phyloP scores from a whole-genome alignment of 2,113 vertebrate species.

The Gymnogyps californianus region DNA sequence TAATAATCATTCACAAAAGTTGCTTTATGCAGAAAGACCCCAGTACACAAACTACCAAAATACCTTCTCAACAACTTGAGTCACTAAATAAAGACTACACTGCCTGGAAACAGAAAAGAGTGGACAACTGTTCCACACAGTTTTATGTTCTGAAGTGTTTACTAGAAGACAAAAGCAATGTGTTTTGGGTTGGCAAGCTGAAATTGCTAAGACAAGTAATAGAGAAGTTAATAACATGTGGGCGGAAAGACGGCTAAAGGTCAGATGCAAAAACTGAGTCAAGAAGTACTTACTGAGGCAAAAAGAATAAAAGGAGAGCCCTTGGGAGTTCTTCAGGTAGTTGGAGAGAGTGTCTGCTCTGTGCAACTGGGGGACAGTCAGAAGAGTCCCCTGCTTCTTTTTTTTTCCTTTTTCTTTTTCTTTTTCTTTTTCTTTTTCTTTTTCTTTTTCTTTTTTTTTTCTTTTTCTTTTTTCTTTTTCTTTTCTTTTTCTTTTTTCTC shows the following conservation, averaged over 20 bases:
- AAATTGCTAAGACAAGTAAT: background rate
- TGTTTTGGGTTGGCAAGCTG: background rate
- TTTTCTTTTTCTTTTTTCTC: fast-evolving
- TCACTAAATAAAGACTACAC: background rate
- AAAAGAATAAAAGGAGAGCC: background rate
- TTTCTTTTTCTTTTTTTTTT: fast-evolving
- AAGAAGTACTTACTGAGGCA: background rate
- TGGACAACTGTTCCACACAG: background rate
- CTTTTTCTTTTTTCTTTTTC: fast-evolving
- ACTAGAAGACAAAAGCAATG: background rate
- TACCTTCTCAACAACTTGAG: background rate
- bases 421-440: fast-evolving
- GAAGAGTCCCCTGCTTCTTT: fast-evolving
- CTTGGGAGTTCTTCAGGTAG: background rate
- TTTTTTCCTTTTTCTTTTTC: fast-evolving
- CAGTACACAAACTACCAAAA: background rate
- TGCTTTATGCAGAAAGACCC: background rate
- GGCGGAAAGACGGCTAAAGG: background rate
- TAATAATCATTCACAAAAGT: background rate
- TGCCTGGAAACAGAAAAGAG: background rate
- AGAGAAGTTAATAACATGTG: background rate
- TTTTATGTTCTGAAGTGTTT: background rate
- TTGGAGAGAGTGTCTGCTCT: background rate
- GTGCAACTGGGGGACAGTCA: background rate
- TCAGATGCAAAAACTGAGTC: background rate